Conservation (phyloP, 2,797 vertebrate genomes). For the Neosilurus mollespiculum region DNA sequence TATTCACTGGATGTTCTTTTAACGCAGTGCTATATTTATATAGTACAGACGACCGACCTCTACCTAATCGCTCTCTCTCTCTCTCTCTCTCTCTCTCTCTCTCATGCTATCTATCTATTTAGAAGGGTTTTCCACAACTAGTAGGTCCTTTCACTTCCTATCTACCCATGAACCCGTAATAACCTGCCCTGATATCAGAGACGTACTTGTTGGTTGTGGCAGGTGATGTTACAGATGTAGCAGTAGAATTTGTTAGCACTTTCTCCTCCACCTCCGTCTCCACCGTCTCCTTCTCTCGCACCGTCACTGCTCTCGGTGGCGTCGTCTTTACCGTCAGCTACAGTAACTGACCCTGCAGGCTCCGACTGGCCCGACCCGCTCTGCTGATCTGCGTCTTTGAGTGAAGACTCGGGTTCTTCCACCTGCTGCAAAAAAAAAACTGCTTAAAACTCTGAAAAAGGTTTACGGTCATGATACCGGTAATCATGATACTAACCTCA, state of each 20-base stretch:
- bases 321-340: constrained; percentile 56
- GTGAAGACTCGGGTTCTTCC: constrained; percentile 67
- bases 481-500: constrained; percentile 54
- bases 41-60: too few species aligned
- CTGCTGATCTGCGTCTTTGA: constrained; percentile 77
- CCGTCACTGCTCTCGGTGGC: constrained; percentile 49
- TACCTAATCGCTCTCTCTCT: too few species aligned
- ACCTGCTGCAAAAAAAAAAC: constrained; percentile 62
- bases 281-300: constrained; percentile 59
- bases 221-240: constrained; percentile 92
- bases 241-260: constrained; percentile 86
- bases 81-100: too few species aligned
- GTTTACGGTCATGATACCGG: background rate
- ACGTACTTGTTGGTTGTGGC: constrained; percentile 88
- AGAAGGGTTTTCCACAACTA: too few species aligned
- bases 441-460: too few species aligned
- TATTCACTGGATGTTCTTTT: too few species aligned
- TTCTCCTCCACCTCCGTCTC: constrained; percentile 56
- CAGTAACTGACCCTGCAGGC: constrained; percentile 66
- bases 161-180: background rate
- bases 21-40: too few species aligned
- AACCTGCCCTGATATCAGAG: background rate
- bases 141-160: too few species aligned
- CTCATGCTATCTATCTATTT: too few species aligned
- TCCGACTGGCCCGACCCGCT: constrained; percentile 77